These are phyloP conservation scores for Aphelenchoides avenae DNA, from an alignment of 1,140 invertebrate genomes.

Conservation along the genomic window DNA sequence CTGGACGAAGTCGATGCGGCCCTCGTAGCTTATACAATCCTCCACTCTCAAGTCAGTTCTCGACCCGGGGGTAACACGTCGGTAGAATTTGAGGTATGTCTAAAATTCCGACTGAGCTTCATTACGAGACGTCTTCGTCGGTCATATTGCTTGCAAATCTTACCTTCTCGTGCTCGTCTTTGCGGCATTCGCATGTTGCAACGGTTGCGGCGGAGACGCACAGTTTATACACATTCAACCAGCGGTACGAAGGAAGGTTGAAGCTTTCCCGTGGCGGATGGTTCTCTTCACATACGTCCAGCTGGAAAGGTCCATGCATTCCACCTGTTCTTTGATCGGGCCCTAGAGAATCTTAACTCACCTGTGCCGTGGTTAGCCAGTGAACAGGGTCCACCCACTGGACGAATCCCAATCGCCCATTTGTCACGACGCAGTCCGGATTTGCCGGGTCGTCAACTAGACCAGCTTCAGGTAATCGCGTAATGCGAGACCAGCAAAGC, in stretches of 20 bases:
- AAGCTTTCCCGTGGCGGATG: constrained; percentile 16
- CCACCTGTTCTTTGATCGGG: neutral
- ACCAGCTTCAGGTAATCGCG: constrained; percentile 3
- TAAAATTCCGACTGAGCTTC: too few species aligned
- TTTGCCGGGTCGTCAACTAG: constrained; percentile 1
- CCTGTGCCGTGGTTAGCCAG: constrained; percentile 25
- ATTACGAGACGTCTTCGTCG: neutral
- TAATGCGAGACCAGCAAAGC: constrained; percentile 11
- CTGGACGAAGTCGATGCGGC: constrained; percentile 4
- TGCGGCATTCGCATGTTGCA: constrained; percentile 15
- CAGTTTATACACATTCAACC: constrained; percentile 23
- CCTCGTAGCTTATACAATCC: constrained; percentile 8
- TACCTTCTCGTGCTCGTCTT: constrained; percentile 16
- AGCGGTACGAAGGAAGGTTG: constrained; percentile 17
- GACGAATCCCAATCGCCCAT: constrained; percentile 10
- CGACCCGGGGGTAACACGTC: constrained; percentile 11
- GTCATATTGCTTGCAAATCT: neutral
- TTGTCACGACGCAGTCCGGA: constrained; percentile 19
- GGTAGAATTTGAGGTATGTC: constrained; percentile 20
- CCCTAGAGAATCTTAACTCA: constrained; percentile 2
- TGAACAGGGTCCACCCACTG: constrained; percentile 29
- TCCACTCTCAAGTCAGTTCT: constrained; percentile 9
- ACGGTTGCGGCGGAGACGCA: constrained; percentile 2
- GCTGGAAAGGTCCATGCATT: constrained; percentile 21
- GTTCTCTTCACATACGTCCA: constrained; percentile 20